phyloP scores from a whole-genome alignment of 2,797 vertebrate species.

The Kryptolebias ocellatus region DNA sequence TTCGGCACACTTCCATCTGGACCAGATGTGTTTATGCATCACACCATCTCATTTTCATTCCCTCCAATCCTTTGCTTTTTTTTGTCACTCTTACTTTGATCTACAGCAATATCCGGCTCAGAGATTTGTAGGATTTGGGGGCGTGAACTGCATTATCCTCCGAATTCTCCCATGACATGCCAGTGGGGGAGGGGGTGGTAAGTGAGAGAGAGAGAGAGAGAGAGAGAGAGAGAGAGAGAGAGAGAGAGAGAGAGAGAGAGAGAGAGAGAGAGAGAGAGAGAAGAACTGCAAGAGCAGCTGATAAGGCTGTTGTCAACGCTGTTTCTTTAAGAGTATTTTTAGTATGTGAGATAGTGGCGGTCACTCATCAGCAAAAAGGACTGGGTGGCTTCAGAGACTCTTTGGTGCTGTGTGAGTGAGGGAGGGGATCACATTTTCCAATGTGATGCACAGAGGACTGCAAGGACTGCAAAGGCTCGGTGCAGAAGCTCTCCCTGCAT shows the following conservation, averaged over 20 bases:
- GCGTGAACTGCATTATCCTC: constrained; percentile 63
- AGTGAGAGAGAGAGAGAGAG: not conserved
- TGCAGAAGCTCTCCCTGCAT: constrained; percentile 40
- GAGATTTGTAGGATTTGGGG: constrained; percentile 74
- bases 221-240: constrained; percentile 28
- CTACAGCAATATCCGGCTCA: constrained; percentile 69
- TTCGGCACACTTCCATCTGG: constrained; percentile 26
- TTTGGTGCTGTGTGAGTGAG: constrained; percentile 61
- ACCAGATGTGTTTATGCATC: constrained; percentile 11
- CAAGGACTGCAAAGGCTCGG: constrained; percentile 26
- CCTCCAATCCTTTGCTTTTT: constrained; percentile 19
- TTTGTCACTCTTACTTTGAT: constrained; percentile 46
- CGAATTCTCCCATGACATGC: constrained; percentile 52
- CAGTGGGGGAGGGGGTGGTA: constrained; percentile 35
- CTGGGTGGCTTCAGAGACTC: constrained; percentile 71
- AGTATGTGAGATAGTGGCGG: constrained; percentile 78
- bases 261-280: constrained; percentile 44
- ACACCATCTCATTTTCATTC: constrained; percentile 20
- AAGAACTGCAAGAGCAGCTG: constrained; percentile 23
- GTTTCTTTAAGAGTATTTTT: constrained; percentile 88
- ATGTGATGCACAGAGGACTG: constrained; percentile 31
- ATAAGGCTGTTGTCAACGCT: constrained; percentile 54
- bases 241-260: not conserved
- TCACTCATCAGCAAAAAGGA: constrained; percentile 78
- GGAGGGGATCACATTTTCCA: constrained; percentile 24